A percentile compares a stretch with the other conserved stretches of the same genome.
Conservation (phyloP, 1,140 invertebrate genomes). For the Bemisia tabaci region DNA sequence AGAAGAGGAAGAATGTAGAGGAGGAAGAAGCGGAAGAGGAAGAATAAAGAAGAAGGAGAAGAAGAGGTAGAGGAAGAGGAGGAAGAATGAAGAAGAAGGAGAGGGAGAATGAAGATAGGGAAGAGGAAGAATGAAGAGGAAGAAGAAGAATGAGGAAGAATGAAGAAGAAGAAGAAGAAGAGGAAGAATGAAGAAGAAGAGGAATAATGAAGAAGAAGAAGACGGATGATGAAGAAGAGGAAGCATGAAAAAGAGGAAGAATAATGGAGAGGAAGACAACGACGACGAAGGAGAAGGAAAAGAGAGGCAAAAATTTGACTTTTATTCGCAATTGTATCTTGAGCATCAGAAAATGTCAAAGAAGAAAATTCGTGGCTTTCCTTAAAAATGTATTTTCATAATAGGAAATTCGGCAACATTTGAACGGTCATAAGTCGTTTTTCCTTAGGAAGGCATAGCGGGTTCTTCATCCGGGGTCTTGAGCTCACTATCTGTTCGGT, state of each 20-base stretch:
- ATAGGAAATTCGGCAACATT: too few species aligned
- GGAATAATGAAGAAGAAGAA: neutral
- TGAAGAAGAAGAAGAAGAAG: conserved; percentile 1
- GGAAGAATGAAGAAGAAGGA: neutral
- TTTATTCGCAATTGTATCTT: too few species aligned
- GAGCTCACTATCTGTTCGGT: too few species aligned
- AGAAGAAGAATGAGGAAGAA: neutral
- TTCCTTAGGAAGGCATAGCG: too few species aligned
- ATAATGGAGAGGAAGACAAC: neutral
- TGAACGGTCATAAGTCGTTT: too few species aligned
- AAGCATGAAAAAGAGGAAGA: neutral
- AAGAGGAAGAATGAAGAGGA: neutral
- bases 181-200: neutral
- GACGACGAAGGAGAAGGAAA: neutral
- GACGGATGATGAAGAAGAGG: neutral
- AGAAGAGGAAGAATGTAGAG: neutral
- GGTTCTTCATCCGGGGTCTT: too few species aligned
- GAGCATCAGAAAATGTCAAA: too few species aligned
- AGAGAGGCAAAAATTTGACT: conserved; percentile 1
- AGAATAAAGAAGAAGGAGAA: neutral
- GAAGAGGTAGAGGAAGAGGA: neutral
- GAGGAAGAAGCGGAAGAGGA: neutral
- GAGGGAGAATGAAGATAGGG: neutral
- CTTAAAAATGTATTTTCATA: too few species aligned
- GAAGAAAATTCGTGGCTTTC: too few species aligned